Evolutionary conservation across 2,888 invertebrate genomes (phyloP), one percentile per base, ranked within the genome.

Genomic region (Tetragnatha montana): DNA sequence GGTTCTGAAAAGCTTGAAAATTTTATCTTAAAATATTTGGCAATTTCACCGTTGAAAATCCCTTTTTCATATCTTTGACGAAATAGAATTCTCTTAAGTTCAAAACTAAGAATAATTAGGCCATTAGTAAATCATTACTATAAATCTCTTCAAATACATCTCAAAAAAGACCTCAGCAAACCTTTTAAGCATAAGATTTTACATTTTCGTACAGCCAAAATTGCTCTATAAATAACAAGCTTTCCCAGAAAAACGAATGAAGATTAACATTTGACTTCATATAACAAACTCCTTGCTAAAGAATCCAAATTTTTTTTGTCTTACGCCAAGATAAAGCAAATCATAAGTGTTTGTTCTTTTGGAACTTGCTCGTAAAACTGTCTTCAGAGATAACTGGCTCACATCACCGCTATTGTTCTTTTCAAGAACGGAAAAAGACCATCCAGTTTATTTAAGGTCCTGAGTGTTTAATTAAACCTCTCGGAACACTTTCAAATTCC

Each of bases 401-500:
- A 75, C 50, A 60, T 68, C 51, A 21, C 60, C 51, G 14, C 22
- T 17, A n/a, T 22, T 22, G 14, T n/a, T 60, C 60, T 22, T 22
- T 78, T 68, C 22, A 8, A 21, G 7, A 8, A 50, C 10, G 10
- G 60, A 78, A 51, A 76, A 80, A 19, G 22, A 70, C 68, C 60
- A 10, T 19, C 12, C 14, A 78, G 85, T 60, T 78, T 71, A 19
- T 35, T 78, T 71, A 47, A 78, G 69, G 51, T 51, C 14, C 35
- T 50, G 51, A 60, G 19, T 35, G 78, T 86, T 86, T 79, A 79
- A 86, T 86, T 86, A 86, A 86, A 79, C n/a, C 17, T 79, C 47
- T n/a, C 22, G 22, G 68, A 84, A 76, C 76, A 76, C 69, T 76
- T 76, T 83, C 83, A 12, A 35, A 70, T 84, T 84, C 70, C 73